phyloP scores from a whole-genome alignment of 2,888 invertebrate species.

The Orthonevra nobilis region DNA sequence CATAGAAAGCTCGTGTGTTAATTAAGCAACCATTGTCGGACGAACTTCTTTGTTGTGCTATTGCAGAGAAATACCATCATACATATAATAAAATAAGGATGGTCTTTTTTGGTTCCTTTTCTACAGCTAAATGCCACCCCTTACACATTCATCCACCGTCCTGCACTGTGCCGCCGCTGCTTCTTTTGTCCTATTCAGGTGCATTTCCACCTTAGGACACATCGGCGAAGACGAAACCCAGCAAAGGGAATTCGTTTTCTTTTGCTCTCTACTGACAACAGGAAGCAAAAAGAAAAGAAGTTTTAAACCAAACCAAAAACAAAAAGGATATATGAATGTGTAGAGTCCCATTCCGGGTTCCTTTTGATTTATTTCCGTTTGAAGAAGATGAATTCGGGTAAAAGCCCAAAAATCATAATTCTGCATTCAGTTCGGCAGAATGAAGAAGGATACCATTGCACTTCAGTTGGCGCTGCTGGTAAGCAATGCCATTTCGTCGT shows the following conservation, averaged over 20 bases:
- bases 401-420: constrained; percentile 19
- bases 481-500: constrained; percentile 20
- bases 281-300: constrained; percentile 42
- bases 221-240: constrained; percentile 40
- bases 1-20: constrained; percentile 59
- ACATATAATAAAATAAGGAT: constrained; percentile 54
- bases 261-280: constrained; percentile 50
- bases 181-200: constrained; percentile 26
- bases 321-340: constrained; percentile 35
- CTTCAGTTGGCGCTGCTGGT: constrained; percentile 37
- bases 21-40: constrained; percentile 62
- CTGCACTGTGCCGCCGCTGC: neutral
- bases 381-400: constrained; percentile 54
- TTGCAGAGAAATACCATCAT: constrained; percentile 56
- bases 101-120: constrained; percentile 63
- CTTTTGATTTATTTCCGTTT: constrained; percentile 65
- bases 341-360: constrained; percentile 38
- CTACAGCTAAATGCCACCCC: constrained; percentile 37
- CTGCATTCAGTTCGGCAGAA: constrained; percentile 11
- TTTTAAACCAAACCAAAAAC: constrained; percentile 10
- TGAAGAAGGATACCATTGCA: constrained; percentile 62
- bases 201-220: constrained; percentile 47
- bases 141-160: neutral
- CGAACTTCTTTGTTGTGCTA: constrained; percentile 58
- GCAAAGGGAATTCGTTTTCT: constrained; percentile 57